A percentile compares a stretch with the other conserved stretches of the same genome.
phyloP scores from a whole-genome alignment of 2,888 invertebrate species.

The Leptothorax acervorum region DNA sequence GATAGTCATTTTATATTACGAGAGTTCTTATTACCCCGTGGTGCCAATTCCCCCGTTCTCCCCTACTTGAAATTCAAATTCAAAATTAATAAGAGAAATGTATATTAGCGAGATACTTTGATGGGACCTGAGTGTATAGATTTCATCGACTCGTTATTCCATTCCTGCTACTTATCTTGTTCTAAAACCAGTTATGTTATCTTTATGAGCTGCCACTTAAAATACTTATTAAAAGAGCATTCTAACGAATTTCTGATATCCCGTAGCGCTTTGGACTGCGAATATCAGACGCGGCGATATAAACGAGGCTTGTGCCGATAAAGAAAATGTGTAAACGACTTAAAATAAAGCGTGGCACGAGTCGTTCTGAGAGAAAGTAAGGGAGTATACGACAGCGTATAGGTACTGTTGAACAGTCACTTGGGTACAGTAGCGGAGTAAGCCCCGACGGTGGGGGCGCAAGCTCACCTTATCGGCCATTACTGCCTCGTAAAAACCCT shows the following conservation, averaged over 20 bases:
- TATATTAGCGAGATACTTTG: neutral
- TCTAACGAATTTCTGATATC: slow-evolving; percentile 48
- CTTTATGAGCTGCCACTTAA: slow-evolving; percentile 50
- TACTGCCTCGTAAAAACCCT: slow-evolving; percentile 85
- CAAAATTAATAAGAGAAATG: neutral
- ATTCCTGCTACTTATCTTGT: slow-evolving; percentile 33
- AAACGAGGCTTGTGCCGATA: slow-evolving; percentile 44
- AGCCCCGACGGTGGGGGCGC: slow-evolving; percentile 81
- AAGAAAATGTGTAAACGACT: slow-evolving; percentile 76
- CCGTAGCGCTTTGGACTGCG: neutral
- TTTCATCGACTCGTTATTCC: slow-evolving; percentile 14
- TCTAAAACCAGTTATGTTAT: slow-evolving; percentile 26
- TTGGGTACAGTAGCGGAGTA: slow-evolving; percentile 85
- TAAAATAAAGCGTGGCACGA: slow-evolving; percentile 77
- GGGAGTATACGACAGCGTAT: slow-evolving; percentile 70
- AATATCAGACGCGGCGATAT: slow-evolving; percentile 34
- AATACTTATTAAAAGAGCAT: slow-evolving; percentile 47
- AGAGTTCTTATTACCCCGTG: no score
- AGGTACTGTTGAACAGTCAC: slow-evolving; percentile 83
- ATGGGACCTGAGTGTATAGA: neutral
- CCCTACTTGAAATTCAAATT: neutral
- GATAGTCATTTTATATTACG: no score
- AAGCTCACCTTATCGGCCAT: slow-evolving; percentile 86
- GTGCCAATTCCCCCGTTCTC: no score
- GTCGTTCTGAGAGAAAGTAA: slow-evolving; percentile 68